Evolutionary conservation across 2,888 invertebrate species (phyloP), one percentile per base, ranked within the genome.

Genomic region (Cancer borealis): DNA sequence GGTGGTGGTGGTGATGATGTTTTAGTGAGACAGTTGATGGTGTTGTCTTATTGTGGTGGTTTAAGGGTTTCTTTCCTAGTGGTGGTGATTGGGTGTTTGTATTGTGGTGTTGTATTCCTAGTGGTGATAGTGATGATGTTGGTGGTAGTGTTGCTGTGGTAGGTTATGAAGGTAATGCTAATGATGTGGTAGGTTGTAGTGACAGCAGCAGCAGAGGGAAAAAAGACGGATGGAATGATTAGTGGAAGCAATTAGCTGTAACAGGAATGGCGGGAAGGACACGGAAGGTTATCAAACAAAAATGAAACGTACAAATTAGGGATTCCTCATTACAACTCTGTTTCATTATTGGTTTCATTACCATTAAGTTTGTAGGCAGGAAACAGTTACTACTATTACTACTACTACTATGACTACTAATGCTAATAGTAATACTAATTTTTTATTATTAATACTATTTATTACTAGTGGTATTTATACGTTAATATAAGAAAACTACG

Each of bases 371-470:
- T 1, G 21, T 21, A 21, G 3, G 60, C 17, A 60, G 21, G 60
- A 60, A 21, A 60, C 60, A 21, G 21, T 21, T 60, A 60, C 60
- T 60, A 60, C 17, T 60, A 60, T 21, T 60, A 73, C 73, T 73
- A 73, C 73, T 73, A 73, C n/a, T 73, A 73, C 73, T 73, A 73
- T 26, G n/a, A 26, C 73, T 73, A 73, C 73, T 73, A 26, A n/a
- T 73, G 4, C 73, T 73, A 73, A 6, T 73, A 73, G 2, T 6
- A 73, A 6, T 73, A 21, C 66, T 73, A 73, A 5, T 73, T 17
- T 1, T n/a, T 21, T 0, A 73, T 4, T n/a, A 6, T 26, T 73
- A 10, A 10, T 73, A 73, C 26, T 26, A 73, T 26, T 73, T n/a
- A 26, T n/a, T 73, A 4, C 8, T 73, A n/a, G 26, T 10, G 2